Base-by-base conservation (phyloP, 2,888 invertebrate species). In the Glaucopsyche alexis region DNA sequence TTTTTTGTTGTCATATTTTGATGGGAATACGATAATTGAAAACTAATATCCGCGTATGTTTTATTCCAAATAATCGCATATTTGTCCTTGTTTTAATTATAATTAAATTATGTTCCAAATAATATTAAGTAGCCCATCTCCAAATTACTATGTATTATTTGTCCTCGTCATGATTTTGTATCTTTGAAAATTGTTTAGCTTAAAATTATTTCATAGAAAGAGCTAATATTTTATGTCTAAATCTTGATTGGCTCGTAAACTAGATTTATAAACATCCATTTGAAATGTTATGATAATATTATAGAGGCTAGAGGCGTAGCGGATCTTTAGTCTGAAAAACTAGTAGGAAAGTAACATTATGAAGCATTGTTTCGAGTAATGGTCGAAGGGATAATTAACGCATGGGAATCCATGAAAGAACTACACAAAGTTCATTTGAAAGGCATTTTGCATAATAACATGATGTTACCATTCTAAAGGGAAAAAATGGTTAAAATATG, bases 1-100 rank as follows among this genome's bases (percentile, higher is more conserved):
- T 87, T 86, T 79, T 78, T 78, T 47, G 49, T 19, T 19, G 67
- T 49, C 69, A 47, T 74, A 76, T 77, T 77, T 77, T 75, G 76
- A 78, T 77, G 75, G 77, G 75, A 79, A 79, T 80, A 76, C 74
- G 74, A 76, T 76, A 74, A 75, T 78, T 78, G 52, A 72, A 72
- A 78, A 77, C 77, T 74, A 77, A 76, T 72, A 76, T 75, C 77
- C 73, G 69, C 69, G 14, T 69, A 45, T 67, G 4, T 47, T 47
- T 14, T 49, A 14, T 60, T 29, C 11, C 29, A 60, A 29, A 60
- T 60, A 13, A 14, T 60, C 13, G 13, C 60, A 29, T 38, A 29
- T 60, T 60, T 60, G 60, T 29, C 29, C 29, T 60, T 38, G 55
- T 60, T 29, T 60, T 29, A 29, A 60, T 60, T n/a, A n/a, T n/a